A percentile compares a stretch with the other conserved stretches of the same genome.
phyloP scores from a whole-genome alignment of 2,888 invertebrate genomes.

The Pristionchus japonicus region DNA sequence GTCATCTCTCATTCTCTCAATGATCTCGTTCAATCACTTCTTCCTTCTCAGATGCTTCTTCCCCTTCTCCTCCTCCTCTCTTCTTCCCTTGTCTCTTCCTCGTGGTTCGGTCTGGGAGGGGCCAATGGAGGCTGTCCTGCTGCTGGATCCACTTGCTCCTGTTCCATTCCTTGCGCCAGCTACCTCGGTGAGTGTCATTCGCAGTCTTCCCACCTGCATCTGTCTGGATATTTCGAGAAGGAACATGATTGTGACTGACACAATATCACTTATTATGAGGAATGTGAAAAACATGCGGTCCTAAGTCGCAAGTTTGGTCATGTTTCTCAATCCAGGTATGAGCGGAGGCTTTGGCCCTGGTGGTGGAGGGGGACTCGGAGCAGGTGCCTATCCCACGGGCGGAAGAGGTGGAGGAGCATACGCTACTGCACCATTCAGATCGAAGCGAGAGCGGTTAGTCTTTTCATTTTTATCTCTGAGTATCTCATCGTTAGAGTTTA shows the following conservation, averaged over 20 bases:
- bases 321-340: constrained; percentile 37
- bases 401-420: constrained; percentile 5
- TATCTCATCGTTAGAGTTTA: background rate
- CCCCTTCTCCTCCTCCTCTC: background rate
- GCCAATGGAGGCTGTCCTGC: constrained; percentile 25
- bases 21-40: no score
- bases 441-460: constrained; percentile 6
- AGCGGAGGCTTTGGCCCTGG: constrained; percentile 42
- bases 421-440: constrained; percentile 36
- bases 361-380: constrained; percentile 6
- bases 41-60: no score
- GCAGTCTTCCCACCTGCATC: background rate
- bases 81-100: background rate
- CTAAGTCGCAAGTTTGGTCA: no score
- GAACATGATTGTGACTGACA: background rate
- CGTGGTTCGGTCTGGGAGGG: constrained; percentile 11
- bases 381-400: constrained; percentile 23
- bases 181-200: constrained; percentile 16
- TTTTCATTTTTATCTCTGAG: background rate
- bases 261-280: no score
- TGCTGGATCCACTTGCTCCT: constrained; percentile 30
- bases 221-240: background rate
- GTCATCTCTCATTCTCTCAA: background rate
- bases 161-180: constrained; percentile 45
- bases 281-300: no score